Percentiles rank a stretch among this genome's conserved stretches.
These are phyloP conservation scores for Limnephilus marmoratus DNA, from an alignment of 2,888 invertebrate species.

Conservation along the genomic window DNA sequence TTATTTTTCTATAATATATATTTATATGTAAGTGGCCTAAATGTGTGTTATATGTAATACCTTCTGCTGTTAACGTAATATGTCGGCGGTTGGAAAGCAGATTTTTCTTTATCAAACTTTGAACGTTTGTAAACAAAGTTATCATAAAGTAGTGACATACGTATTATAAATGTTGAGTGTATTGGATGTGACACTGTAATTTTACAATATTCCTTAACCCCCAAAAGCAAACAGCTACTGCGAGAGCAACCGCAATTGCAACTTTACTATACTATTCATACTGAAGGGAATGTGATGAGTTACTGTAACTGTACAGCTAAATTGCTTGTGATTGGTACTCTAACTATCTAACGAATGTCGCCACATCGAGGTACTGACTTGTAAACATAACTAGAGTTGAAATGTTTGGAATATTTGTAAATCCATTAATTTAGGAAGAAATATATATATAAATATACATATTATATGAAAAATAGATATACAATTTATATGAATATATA, in stretches of 20 bases:
- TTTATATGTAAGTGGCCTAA: constrained; percentile 58
- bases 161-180: constrained; percentile 44
- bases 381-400: constrained; percentile 44
- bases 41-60: constrained; percentile 27
- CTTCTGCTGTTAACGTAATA: constrained; percentile 2
- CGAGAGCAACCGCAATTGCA: no score
- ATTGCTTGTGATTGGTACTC: constrained; percentile 51
- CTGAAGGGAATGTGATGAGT: background rate
- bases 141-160: constrained; percentile 56
- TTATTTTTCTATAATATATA: constrained; percentile 62
- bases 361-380: constrained; percentile 61
- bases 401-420: constrained; percentile 64
- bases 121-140: constrained; percentile 29
- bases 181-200: constrained; percentile 57
- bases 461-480: constrained; percentile 61
- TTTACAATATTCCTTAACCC: constrained; percentile 14
- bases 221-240: background rate
- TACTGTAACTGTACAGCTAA: background rate
- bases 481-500: constrained; percentile 62
- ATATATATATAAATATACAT: constrained; percentile 53
- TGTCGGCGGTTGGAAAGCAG: constrained; percentile 57
- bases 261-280: no score
- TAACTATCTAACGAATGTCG: constrained; percentile 56
- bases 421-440: constrained; percentile 62
- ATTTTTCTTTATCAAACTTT: constrained; percentile 45